Evolutionary conservation across 2,113 vertebrate genomes (phyloP).

Genomic region (Herpetotheres cachinnans): DNA sequence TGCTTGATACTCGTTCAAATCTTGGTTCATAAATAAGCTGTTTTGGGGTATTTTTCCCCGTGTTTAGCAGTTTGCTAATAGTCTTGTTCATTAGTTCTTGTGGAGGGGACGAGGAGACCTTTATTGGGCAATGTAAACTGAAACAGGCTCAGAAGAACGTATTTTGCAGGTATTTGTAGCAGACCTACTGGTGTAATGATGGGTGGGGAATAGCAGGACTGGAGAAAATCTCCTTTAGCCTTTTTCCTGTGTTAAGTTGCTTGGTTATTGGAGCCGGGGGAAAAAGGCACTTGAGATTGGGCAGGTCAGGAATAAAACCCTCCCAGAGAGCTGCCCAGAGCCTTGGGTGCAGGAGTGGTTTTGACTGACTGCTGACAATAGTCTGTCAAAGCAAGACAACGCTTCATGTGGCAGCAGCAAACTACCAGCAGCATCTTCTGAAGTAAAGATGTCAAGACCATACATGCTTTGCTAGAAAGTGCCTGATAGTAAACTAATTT

Average conservation of each 20-base stretch:
- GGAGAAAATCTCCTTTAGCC: not conserved
- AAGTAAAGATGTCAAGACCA: not conserved
- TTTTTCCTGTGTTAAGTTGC: not conserved
- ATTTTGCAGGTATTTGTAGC: not conserved
- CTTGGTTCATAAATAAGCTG: not conserved
- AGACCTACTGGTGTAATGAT: not conserved
- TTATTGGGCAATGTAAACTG: not conserved
- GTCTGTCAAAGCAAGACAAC: not conserved
- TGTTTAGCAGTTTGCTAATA: not conserved
- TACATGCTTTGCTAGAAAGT: not conserved
- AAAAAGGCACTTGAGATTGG: not conserved
- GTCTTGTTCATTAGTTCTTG: not conserved
- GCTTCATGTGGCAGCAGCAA: not conserved
- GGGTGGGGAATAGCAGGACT: not conserved
- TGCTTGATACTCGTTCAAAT: not conserved
- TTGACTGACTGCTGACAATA: not conserved
- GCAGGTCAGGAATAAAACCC: not conserved
- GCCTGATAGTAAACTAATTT: not conserved
- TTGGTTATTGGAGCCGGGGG: not conserved
- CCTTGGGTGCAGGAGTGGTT: not conserved
- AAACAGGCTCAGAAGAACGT: not conserved
- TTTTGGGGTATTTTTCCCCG: not conserved
- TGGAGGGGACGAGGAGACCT: not conserved
- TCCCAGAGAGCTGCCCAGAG: not conserved
- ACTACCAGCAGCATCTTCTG: not conserved